Evolutionary conservation across 2,797 vertebrate genomes (phyloP), one percentile per base, ranked within the genome.

Genomic region (Setipinna tenuifilis): DNA sequence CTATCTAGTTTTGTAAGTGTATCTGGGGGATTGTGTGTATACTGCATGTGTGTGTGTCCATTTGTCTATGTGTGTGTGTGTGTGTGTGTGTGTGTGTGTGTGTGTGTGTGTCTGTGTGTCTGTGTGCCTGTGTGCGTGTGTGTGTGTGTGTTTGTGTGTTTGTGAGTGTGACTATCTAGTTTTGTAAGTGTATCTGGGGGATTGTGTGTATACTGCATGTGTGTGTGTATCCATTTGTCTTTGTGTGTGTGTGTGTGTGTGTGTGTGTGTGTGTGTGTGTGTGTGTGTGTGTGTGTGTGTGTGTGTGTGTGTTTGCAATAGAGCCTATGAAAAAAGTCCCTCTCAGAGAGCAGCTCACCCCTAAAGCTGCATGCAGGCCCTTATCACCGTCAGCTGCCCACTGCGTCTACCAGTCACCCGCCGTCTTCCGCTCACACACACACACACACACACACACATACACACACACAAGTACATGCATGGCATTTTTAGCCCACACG

Each of bases 341-440:
- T 65, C 0, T 9, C 62, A 25, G 68, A 31, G 68, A 28, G 68
- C 28, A 75, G 68, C 28, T 35, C 14, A 19, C 35, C 68, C 68
- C 28, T 75, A 31, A 31, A 28, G 2, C 14, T 35, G 68, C 14
- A 4, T 28, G 68, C 16, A 17, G 31, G 68, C 28, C 68, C 68
- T 75, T 75, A 71, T 75, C 68, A 75, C 68, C 17, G 68, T 31
- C 16, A 35, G 68, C 31, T 2, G 28, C 12, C 82, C 82, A 87
- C 83, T 84, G 41, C 31, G 81, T 89, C 84, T 88, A 87, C 85
- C 88, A 85, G 62, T 44, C 87, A 6, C 78, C 85, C 75, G 82
- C 17, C 28, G 84, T 86, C 28, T 35, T 3, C 16, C 6, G 1
- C 10, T 12, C 25, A n/a, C 61, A 23, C 23, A 11, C 6, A 2